Evolutionary conservation across 2,888 invertebrate genomes (phyloP), one percentile per base, ranked within the genome.

Genomic region (Lithodes maja): DNA sequence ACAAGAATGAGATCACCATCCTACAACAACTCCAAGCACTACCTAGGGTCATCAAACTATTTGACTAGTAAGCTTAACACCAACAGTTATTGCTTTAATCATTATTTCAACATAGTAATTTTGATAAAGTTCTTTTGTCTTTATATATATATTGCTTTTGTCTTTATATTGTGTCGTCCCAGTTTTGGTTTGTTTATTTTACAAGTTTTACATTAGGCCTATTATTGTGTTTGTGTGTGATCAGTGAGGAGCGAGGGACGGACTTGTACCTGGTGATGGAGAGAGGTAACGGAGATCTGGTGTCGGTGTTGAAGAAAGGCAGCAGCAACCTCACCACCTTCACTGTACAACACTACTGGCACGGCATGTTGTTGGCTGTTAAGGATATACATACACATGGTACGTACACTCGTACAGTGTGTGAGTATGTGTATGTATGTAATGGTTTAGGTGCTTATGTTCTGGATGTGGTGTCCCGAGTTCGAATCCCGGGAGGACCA

Each of bases 261-360:
- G 96, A 96, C 92, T 95, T 99, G 90, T 96, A 96, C 90, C 95
- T 99, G 92, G 97, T 99, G 50, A 95, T 99, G 96, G 99, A 99
- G 94, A 96, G 96, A 93, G 99, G 99, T 0, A 98, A 98, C 93
- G 96, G 96, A 7, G 99, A 99, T 94, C 95, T 99, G 91, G 96
- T 97, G 78, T 95, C 96, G 92, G 96, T 98, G 92, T 94, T 98
- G 91, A 95, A 95, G 92, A 93, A 94, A 94, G 93, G 94, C 53
- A 92, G 92, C 53, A 85, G 92, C 33, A 92, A 91, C 12, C 12
- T 61, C 3, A 7, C 61, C 3, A 12, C 61, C 3, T 61, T 61
- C 12, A 61, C 61, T 61, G 12, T 61, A 61, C 61, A 61, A 61
- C 61, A 61, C 12, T 61, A 61, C 12, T 61, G 61, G 61, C 61